These are phyloP conservation scores for Idaea biselata DNA, from an alignment of 2,888 invertebrate species.

Conservation along the genomic window DNA sequence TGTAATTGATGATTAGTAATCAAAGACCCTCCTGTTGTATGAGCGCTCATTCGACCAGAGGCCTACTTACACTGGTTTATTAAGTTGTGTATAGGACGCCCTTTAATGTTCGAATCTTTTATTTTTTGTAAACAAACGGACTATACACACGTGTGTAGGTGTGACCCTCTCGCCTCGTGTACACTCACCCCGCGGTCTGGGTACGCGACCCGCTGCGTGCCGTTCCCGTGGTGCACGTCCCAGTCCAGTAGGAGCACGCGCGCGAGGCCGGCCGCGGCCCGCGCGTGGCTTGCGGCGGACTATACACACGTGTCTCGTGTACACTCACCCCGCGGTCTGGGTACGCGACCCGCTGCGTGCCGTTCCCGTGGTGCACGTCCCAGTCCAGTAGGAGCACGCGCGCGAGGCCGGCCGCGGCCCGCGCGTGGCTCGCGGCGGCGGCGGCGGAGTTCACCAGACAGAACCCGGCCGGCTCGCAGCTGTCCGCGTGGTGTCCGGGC, in stretches of 20 bases:
- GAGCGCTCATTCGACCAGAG: no score
- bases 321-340: constrained; percentile 72
- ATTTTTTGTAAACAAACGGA: no score
- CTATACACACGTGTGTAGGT: no score
- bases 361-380: constrained; percentile 98
- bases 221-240: constrained; percentile 98
- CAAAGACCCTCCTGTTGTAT: no score
- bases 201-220: constrained; percentile 91
- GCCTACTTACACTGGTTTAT: neutral
- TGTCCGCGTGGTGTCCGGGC: constrained; percentile 95
- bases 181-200: constrained; percentile 72
- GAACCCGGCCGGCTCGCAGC: constrained; percentile 89
- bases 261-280: constrained; percentile 79
- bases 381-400: constrained; percentile 91
- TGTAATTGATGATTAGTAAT: no score
- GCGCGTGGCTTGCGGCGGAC: no score
- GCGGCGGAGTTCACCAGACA: constrained; percentile 94
- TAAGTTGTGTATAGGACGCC: neutral
- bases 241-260: constrained; percentile 91
- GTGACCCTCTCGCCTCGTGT: no score
- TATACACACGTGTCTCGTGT: no score
- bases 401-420: constrained; percentile 85
- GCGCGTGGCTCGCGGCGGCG: constrained; percentile 89
- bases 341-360: constrained; percentile 91
- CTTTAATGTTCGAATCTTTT: no score